Evolutionary conservation across 2,113 vertebrate species (phyloP).

Genomic region (Phycodurus eques): DNA sequence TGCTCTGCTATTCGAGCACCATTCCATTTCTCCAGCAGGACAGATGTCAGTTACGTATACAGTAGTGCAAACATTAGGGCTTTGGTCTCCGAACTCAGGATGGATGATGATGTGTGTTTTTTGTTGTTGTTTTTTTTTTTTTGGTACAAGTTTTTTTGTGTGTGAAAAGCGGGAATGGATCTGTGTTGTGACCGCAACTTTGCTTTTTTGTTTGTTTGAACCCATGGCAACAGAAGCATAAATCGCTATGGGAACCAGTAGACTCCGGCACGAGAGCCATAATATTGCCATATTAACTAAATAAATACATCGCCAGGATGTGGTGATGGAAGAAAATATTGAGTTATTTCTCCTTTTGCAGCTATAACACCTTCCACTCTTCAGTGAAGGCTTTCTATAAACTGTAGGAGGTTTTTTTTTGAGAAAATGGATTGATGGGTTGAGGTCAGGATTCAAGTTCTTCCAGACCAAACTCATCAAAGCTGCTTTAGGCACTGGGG

Average conservation of each 20-base stretch:
- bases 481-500: not conserved
- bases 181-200: not conserved
- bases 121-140: not conserved
- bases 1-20: constrained; percentile 19
- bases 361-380: not conserved
- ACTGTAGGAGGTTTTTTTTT: not conserved
- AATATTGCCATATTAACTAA: not conserved
- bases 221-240: not conserved
- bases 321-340: not conserved
- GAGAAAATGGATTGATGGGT: not conserved
- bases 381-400: not conserved
- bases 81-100: constrained; percentile 7
- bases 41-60: constrained; percentile 6
- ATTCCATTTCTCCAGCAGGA: constrained; percentile 13
- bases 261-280: not conserved
- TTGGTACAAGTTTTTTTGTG: not conserved
- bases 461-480: too few relatives aligned
- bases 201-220: not conserved
- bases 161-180: not conserved
- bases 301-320: not conserved
- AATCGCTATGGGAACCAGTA: not conserved
- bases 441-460: not conserved
- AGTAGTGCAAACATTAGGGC: constrained; percentile 23
- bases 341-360: not conserved
- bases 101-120: not conserved